Evolutionary conservation across 2,888 invertebrate genomes (phyloP).

Genomic region (Agonopterix arenella): DNA sequence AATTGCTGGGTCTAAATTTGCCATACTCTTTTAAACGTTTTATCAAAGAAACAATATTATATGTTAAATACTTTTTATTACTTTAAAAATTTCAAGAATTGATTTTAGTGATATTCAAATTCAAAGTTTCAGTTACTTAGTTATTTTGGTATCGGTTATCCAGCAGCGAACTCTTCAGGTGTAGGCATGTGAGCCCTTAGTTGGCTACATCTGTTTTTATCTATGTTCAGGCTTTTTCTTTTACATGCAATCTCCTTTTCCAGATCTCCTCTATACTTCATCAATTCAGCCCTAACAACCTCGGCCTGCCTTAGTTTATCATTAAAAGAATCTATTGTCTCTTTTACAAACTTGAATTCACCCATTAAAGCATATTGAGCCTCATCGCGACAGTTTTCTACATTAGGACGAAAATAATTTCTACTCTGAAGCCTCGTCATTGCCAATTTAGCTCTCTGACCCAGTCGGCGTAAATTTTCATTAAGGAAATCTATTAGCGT

Average conservation of each 20-base stretch:
- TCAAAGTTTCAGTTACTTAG: neutral
- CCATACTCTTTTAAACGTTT: no score
- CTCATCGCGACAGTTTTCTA: conserved; percentile 90
- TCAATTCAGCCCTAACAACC: conserved; percentile 62
- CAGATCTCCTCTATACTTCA: conserved; percentile 79
- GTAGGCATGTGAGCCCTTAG: conserved; percentile 83
- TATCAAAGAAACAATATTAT: no score
- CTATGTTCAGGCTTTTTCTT: conserved; percentile 81
- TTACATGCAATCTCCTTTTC: conserved; percentile 85
- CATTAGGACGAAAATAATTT: conserved; percentile 81
- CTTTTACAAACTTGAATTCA: conserved; percentile 81
- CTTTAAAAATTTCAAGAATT: no score
- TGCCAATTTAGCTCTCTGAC: conserved; percentile 86
- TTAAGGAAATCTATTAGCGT: conserved; percentile 83
- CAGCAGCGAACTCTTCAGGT: conserved; percentile 79
- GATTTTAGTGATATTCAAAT: no score
- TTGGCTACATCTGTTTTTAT: conserved; percentile 78
- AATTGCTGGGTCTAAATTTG: no score
- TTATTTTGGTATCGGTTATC: conserved; percentile 21
- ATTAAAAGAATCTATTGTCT: conserved; percentile 62
- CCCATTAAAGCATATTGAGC: conserved; percentile 85
- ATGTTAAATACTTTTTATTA: no score
- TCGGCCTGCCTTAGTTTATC: conserved; percentile 81
- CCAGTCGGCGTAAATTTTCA: conserved; percentile 81
- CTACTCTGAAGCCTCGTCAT: conserved; percentile 89